Evolutionary conservation across 2,797 vertebrate species (phyloP), one percentile per base, ranked within the genome.

Genomic region (Tenualosa thibaudeaui): DNA sequence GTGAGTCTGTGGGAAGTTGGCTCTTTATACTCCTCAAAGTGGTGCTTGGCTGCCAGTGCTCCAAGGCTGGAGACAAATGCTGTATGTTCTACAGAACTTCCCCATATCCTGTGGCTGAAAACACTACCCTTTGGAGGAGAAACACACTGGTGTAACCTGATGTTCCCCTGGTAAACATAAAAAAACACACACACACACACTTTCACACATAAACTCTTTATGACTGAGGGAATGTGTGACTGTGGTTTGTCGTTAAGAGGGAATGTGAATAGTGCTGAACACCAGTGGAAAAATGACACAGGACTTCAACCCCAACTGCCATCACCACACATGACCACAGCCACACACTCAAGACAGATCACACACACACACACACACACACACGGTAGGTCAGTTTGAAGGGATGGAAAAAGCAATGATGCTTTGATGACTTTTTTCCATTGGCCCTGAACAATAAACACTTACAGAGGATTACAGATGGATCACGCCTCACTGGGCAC

Each of bases 401-500:
- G 85, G 75, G 49, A 78, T 86, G 85, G 85, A 87, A 88, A 87
- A 78, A 78, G 71, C 71, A 78, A 78, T 81, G 81, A 31, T 13
- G 68, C 84, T 86, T 89, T 90, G 86, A 88, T 86, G 31, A 87
- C 82, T 86, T 87, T 86, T 88, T 88, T 87, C 90, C 88, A 89
- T 68, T 81, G 83, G 82, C 78, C 82, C 85, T 46, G 83, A 86
- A 62, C 85, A 88, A 84, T 60, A 86, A 56, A 84, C 68, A 86
- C 82, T 85, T 81, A 56, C 50, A 9, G 51, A 65, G 49, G 71
- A 78, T 78, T 78, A 46, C 71, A 78, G 71, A 78, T 78, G 71
- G 40, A 78, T 78, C 71, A 78, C 71, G 71, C 71, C 40, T 78
- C 40, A 46, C 71, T 22, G 37, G 19, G 71, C 0, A 54, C 49